Conservation (phyloP, 1,140 invertebrate species). For the Drosophila ironensis region DNA sequence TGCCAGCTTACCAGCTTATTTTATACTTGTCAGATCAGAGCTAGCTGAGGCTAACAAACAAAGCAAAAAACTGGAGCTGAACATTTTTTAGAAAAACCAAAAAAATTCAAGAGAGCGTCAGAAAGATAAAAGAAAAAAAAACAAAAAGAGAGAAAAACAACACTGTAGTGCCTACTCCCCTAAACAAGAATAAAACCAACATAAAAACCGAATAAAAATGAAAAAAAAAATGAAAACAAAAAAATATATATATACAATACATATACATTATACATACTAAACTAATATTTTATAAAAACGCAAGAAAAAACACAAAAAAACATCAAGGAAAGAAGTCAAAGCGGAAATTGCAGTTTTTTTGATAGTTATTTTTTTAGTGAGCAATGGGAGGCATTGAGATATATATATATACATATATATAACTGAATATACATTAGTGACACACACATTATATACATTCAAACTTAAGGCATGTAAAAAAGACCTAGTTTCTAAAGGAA, state of each 20-base stretch:
- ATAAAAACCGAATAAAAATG: conserved; percentile 45
- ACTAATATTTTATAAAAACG: conserved; percentile 78
- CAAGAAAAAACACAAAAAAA: conserved; percentile 18
- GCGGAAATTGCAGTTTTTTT: conserved; percentile 71
- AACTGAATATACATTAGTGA: conserved; percentile 53
- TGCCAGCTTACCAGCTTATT: conserved; percentile 65
- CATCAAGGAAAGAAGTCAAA: conserved; percentile 50
- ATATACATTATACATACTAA: conserved; percentile 76
- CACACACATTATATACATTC: conserved; percentile 33
- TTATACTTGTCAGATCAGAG: conserved; percentile 26
- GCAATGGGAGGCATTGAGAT: conserved; percentile 74
- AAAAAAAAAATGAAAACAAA: conserved; percentile 49
- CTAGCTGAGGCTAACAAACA: background rate
- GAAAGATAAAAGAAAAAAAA: conserved; percentile 36
- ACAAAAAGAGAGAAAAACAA: conserved; percentile 58
- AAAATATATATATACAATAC: conserved; percentile 73
- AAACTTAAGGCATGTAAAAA: conserved; percentile 40
- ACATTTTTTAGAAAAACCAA: conserved; percentile 51
- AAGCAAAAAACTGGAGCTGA: conserved; percentile 8
- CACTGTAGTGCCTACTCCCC: conserved; percentile 81
- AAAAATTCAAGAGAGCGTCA: conserved; percentile 28
- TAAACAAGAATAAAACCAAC: conserved; percentile 57
- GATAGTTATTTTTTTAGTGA: conserved; percentile 78
- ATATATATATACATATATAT: conserved; percentile 55
- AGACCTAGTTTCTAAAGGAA: conserved; percentile 38